Evolutionary conservation across 2,113 vertebrate genomes (phyloP).

Genomic region (Sciurus niger): DNA sequence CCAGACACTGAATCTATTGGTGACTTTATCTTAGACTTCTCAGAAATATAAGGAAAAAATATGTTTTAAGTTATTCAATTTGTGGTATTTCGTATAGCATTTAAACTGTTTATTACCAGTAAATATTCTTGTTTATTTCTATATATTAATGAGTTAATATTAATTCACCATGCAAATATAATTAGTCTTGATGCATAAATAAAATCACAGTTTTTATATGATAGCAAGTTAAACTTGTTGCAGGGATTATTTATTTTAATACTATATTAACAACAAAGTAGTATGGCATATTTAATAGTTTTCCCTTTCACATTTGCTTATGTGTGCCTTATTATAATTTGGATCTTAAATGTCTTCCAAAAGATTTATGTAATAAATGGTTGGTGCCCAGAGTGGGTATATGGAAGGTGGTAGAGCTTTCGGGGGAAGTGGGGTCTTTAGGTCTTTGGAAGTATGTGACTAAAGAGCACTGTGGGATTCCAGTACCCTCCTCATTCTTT

Average conservation of each 20-base stretch:
- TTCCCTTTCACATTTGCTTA: neutral
- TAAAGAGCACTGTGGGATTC: accelerated
- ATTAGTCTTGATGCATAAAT: neutral
- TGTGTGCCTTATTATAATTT: neutral
- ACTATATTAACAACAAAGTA: neutral
- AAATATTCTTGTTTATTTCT: neutral
- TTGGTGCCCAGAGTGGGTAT: neutral
- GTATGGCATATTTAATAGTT: neutral
- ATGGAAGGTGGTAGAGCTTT: accelerated
- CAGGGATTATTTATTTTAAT: neutral
- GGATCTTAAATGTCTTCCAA: neutral
- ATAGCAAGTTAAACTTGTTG: neutral
- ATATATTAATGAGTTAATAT: neutral
- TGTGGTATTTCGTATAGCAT: neutral
- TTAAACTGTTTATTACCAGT: neutral
- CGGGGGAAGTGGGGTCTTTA: neutral
- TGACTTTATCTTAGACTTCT: neutral
- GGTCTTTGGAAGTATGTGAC: neutral
- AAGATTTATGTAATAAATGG: accelerated
- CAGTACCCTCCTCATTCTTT: neutral
- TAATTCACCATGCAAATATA: neutral
- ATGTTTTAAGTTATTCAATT: neutral
- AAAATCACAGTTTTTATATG: neutral
- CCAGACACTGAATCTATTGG: neutral
- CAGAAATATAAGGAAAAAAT: neutral